Base-by-base conservation (phyloP, 2,797 vertebrate genomes). In the Tauraco hartlaubi region DNA sequence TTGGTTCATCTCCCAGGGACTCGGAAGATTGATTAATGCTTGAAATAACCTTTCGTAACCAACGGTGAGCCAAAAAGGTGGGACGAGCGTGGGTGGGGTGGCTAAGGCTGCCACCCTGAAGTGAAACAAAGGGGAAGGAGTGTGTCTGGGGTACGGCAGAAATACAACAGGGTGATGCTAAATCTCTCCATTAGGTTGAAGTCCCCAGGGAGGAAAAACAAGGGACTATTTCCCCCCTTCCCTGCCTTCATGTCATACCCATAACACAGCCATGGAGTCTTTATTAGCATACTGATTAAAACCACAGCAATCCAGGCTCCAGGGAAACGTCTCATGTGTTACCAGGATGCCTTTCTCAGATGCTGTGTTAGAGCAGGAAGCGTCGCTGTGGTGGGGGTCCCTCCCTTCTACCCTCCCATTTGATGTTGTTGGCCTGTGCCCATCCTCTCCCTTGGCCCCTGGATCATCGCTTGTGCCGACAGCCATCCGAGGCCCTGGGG, bases 251-350 rank as follows among this genome's bases (percentile, higher is more conserved):
- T 83, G 55, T 79, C 49, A 18, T 85, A 62, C 51, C 39, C 22
- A 0, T 92, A 74, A 68, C 33, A n/a, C 58, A 92, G 61, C 78
- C 80, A 55, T 15, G 0, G 52, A 58, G 84, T 69, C 79, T 90
- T 94, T 88, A 95, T 97, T 97, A 97, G 92, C 95, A 94, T 94
- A 81, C 88, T 95, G 88, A 96, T 97, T 93, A 97, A 94, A 92
- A 92, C 93, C 88, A 85, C 3, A 0, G 96, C 95, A 86, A 37
- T 67, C 68, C 52, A 71, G 74, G 94, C 94, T 96, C 92, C 85
- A 48, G 92, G 90, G 94, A 84, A 91, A 66, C 0, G 5, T 87
- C 28, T 85, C 33, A 85, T 62, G 49, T 0, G 3, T 76, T 90
- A 82, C 62, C 52, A 64, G 78, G 89, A 86, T 91, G 91, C 79